These are phyloP conservation scores for Mimachlamys varia DNA, from an alignment of 2,888 invertebrate genomes.

Conservation along the genomic window DNA sequence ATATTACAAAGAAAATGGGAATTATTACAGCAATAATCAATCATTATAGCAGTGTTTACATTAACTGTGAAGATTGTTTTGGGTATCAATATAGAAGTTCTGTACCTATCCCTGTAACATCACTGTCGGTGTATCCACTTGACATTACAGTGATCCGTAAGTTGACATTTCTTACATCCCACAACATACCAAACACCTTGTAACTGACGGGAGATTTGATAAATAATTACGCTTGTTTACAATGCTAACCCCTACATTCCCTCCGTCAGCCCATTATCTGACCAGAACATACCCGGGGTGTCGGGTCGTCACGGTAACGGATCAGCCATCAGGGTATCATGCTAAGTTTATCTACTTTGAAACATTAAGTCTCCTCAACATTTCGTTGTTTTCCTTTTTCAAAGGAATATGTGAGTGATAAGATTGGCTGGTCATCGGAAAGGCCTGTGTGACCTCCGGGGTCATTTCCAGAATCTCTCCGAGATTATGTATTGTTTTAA, in stretches of 20 bases:
- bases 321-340: background rate
- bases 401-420: conserved; percentile 31
- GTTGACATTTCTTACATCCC: conserved; percentile 32
- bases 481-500: conserved; percentile 29
- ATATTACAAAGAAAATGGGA: too few relatives aligned
- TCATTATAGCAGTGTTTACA: background rate
- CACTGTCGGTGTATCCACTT: background rate
- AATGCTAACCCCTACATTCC: background rate
- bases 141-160: background rate
- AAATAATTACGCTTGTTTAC: conserved; percentile 4
- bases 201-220: conserved; percentile 3
- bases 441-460: conserved; percentile 28
- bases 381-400: conserved; percentile 14
- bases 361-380: background rate
- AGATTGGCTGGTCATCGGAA: conserved; percentile 23
- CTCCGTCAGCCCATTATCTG: background rate
- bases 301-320: conserved; percentile 6
- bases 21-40: too few relatives aligned
- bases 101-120: background rate
- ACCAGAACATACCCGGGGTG: background rate
- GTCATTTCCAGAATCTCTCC: conserved; percentile 11
- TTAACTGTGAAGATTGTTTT: background rate
- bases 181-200: conserved; percentile 33
- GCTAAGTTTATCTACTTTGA: background rate
- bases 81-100: background rate